Percentiles rank a stretch among this genome's conserved stretches.
Conservation (phyloP, 2,888 invertebrate species). For the Megaustenia siamemsis region DNA sequence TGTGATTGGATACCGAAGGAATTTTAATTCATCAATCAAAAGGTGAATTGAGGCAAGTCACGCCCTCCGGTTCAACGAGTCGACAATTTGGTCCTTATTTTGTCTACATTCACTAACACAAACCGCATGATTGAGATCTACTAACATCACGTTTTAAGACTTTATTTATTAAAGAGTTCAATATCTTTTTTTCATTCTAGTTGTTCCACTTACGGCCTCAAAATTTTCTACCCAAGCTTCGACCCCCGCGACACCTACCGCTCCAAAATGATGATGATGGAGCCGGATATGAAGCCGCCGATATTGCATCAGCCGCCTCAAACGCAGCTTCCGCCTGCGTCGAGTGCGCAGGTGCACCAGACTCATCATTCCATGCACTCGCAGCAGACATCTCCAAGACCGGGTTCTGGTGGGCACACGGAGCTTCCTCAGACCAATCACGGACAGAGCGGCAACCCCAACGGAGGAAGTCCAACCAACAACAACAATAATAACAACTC, state of each 20-base stretch:
- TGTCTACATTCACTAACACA: not conserved
- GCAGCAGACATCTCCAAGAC: slow-evolving; percentile 46
- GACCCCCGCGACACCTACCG: slow-evolving; percentile 53
- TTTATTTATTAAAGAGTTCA: slow-evolving; percentile 23
- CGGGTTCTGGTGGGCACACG: slow-evolving; percentile 53
- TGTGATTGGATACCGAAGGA: too few relatives aligned
- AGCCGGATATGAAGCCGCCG: slow-evolving; percentile 57
- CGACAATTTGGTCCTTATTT: too few relatives aligned
- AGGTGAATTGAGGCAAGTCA: too few relatives aligned
- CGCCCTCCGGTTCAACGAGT: too few relatives aligned
- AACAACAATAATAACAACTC: slow-evolving; percentile 53
- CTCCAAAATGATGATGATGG: slow-evolving; percentile 57
- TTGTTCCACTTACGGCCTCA: slow-evolving; percentile 56
- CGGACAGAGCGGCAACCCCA: slow-evolving; percentile 37
- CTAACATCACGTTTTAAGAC: slow-evolving; percentile 12
- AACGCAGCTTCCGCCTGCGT: slow-evolving; percentile 49
- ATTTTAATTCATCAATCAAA: too few relatives aligned
- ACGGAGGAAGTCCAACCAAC: slow-evolving; percentile 75
- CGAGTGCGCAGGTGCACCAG: slow-evolving; percentile 46
- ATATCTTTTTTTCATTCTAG: slow-evolving; percentile 39
- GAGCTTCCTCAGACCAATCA: slow-evolving; percentile 52
- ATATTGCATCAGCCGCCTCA: slow-evolving; percentile 51
- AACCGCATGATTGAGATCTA: not conserved
- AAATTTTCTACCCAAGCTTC: slow-evolving; percentile 57
- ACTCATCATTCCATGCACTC: slow-evolving; percentile 49